phyloP scores from a whole-genome alignment of 1,140 invertebrate species.

The Frieseomelitta varia region DNA sequence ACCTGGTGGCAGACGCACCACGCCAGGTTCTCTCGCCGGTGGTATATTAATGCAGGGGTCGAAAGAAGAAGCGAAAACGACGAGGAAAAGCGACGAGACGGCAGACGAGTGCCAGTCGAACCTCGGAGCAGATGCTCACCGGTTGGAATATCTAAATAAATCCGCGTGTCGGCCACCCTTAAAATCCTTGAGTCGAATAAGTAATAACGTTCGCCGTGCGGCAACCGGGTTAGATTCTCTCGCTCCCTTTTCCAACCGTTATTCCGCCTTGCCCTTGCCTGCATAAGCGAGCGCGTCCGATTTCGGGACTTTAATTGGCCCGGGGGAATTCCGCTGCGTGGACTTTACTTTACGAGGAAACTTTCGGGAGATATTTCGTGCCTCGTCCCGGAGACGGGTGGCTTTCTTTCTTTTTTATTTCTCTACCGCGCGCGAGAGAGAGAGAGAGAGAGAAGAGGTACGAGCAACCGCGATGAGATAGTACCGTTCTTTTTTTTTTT shows the following conservation, averaged over 20 bases:
- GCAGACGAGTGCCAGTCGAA: conserved; percentile 69
- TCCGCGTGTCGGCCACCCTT: conserved; percentile 63
- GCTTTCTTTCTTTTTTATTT: conserved; percentile 1
- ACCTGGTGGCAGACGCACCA: conserved; percentile 3
- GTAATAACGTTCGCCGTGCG: conserved; percentile 72
- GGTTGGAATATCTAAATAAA: conserved; percentile 80
- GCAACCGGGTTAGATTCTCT: conserved; percentile 36
- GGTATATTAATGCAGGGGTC: conserved; percentile 75
- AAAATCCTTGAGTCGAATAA: conserved; percentile 76
- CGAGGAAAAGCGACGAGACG: conserved; percentile 33
- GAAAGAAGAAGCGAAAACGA: conserved; percentile 55
- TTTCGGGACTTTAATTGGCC: conserved; percentile 79
- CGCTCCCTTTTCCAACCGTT: conserved; percentile 34
- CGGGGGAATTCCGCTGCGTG: conserved; percentile 60
- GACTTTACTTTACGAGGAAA: conserved; percentile 73
- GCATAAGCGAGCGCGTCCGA: conserved; percentile 74
- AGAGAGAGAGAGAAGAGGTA: background rate
- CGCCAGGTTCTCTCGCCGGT: conserved; percentile 26
- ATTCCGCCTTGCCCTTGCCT: conserved; percentile 59
- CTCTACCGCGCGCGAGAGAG: too few species aligned
- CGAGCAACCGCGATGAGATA: conserved; percentile 24
- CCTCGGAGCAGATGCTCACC: conserved; percentile 76
- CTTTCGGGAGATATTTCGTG: conserved; percentile 69
- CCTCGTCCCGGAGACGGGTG: background rate
- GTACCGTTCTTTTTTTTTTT: conserved; percentile 1